Conservation (phyloP, 1,140 invertebrate genomes). For the Drosophila burlai region DNA sequence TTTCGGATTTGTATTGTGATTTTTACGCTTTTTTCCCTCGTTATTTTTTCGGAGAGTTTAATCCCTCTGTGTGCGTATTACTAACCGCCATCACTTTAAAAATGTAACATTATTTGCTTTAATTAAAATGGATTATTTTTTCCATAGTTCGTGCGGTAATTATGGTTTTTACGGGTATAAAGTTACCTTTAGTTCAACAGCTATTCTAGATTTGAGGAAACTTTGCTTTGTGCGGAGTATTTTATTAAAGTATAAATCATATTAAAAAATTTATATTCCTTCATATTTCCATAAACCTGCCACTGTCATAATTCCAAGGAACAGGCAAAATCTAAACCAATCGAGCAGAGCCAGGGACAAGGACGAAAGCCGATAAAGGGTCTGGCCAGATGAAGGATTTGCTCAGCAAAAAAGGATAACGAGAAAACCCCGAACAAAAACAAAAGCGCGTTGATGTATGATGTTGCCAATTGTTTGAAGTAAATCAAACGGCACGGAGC, state of each 20-base stretch:
- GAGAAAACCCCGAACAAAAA: slow-evolving; percentile 43
- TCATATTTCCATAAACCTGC: slow-evolving; percentile 1
- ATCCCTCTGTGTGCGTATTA: slow-evolving; percentile 51
- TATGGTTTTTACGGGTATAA: slow-evolving; percentile 16
- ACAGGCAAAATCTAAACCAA: slow-evolving; percentile 27
- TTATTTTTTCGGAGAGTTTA: slow-evolving; percentile 22
- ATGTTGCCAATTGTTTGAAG: slow-evolving; percentile 83
- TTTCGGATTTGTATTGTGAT: slow-evolving; percentile 37
- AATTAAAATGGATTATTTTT: slow-evolving; percentile 80
- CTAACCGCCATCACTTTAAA: slow-evolving; percentile 60
- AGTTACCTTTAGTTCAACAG: background rate
- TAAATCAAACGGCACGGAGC: slow-evolving; percentile 74
- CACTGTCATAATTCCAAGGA: slow-evolving; percentile 7
- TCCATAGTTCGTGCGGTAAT: slow-evolving; percentile 34
- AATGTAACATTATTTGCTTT: slow-evolving; percentile 75
- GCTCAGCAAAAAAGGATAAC: slow-evolving; percentile 37
- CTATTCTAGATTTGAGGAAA: background rate
- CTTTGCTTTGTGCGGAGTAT: background rate
- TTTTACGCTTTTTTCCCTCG: slow-evolving; percentile 9
- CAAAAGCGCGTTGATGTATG: slow-evolving; percentile 79
- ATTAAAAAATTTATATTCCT: background rate
- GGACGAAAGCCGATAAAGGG: slow-evolving; percentile 17
- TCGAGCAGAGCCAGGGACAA: slow-evolving; percentile 10
- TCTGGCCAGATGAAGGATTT: slow-evolving; percentile 25
- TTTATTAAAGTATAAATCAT: background rate